Evolutionary conservation across 2,888 invertebrate species (phyloP).

Genomic region (Ceratothoa steindachneri): DNA sequence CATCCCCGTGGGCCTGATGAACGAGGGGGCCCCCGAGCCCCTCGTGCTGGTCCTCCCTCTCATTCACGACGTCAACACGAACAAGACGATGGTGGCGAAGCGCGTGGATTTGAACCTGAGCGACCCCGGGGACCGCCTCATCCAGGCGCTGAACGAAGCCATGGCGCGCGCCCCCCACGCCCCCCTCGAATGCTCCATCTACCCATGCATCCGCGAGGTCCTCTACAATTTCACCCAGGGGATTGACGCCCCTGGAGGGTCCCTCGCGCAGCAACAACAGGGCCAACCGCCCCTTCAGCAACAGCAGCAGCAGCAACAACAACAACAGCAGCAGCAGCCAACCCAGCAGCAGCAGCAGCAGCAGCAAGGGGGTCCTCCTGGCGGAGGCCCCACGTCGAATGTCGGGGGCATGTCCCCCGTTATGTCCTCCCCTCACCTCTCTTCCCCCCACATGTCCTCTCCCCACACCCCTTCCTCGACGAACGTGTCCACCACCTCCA

Average conservation of each 20-base stretch:
- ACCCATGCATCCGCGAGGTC: constrained; percentile 84
- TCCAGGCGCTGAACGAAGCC: constrained; percentile 64
- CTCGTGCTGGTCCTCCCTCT: constrained; percentile 79
- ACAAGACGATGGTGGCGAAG: constrained; percentile 81
- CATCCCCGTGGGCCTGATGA: constrained; percentile 55
- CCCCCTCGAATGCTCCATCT: constrained; percentile 75
- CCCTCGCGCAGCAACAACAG: not conserved
- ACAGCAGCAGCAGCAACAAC: not conserved
- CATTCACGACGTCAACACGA: constrained; percentile 81
- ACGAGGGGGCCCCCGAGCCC: constrained; percentile 65
- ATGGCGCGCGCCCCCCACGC: constrained; percentile 55
- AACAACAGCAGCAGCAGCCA: not conserved
- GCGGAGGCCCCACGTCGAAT: not conserved
- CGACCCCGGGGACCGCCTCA: constrained; percentile 53
- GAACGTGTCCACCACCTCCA: not conserved
- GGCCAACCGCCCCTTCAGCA: not conserved
- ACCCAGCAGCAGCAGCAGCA: not conserved
- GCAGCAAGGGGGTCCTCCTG: not conserved
- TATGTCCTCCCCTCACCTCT: constrained; percentile 1
- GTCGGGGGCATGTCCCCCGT: not conserved
- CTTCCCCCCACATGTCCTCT: not conserved
- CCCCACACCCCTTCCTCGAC: not conserved
- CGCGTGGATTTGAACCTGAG: constrained; percentile 50
- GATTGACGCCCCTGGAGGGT: constrained; percentile 57
- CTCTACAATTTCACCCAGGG: constrained; percentile 77